A percentile compares a stretch with the other conserved stretches of the same genome.
Conservation (phyloP, 2,797 vertebrate genomes). For the Danio albolineatus region DNA sequence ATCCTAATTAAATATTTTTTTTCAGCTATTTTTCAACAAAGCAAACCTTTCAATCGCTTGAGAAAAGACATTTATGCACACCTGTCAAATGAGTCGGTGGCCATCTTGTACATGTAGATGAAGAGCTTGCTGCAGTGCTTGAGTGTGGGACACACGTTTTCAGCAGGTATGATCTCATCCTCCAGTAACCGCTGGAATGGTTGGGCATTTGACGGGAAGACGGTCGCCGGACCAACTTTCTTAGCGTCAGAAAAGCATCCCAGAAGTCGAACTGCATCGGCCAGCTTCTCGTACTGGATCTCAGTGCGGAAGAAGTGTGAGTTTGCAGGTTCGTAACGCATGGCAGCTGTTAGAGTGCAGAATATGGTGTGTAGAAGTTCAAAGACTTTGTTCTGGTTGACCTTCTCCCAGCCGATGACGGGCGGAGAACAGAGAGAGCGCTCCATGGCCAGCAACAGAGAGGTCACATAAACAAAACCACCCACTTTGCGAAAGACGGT, state of each 20-base stretch:
- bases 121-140: conserved; percentile 97
- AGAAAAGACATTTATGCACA: conserved; percentile 67
- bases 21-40: background rate
- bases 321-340: conserved; percentile 98
- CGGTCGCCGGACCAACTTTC: conserved; percentile 84
- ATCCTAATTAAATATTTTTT: background rate
- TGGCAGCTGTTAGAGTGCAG: conserved; percentile 95
- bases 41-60: background rate
- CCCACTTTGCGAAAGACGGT: conserved; percentile 97
- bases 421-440: conserved; percentile 89
- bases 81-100: conserved; percentile 99
- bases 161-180: conserved; percentile 83
- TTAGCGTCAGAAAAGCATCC: conserved; percentile 95
- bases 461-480: conserved; percentile 97
- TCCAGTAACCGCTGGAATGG: conserved; percentile 95
- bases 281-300: conserved; percentile 98
- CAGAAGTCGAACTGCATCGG: conserved; percentile 93
- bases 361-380: conserved; percentile 94
- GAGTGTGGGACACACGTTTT: conserved; percentile 89
- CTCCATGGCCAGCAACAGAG: conserved; percentile 96
- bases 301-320: conserved; percentile 97
- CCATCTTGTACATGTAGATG: conserved; percentile 97
- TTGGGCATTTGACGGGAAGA: conserved; percentile 85
- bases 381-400: conserved; percentile 95
- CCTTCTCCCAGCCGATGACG: conserved; percentile 91